Evolutionary conservation across 2,113 vertebrate species (phyloP).

Genomic region (Lepus europaeus): DNA sequence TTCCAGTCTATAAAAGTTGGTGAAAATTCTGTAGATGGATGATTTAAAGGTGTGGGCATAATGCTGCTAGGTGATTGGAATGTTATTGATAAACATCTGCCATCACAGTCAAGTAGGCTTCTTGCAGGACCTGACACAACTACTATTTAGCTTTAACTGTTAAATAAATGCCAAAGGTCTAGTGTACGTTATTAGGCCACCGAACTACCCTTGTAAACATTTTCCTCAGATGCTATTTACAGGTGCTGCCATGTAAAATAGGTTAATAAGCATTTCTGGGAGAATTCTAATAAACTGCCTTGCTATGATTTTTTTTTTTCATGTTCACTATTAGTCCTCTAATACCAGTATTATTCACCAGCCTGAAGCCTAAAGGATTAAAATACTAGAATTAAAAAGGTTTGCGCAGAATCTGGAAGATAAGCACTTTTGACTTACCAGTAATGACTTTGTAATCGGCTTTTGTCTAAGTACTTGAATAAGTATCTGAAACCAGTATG

Average conservation of each 20-base stretch:
- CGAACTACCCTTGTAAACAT: background rate
- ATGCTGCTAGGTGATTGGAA: background rate
- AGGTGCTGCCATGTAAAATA: conserved; percentile 39
- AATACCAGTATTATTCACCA: conserved; percentile 1
- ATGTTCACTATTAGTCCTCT: background rate
- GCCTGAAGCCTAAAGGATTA: conserved; percentile 32
- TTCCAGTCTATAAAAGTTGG: conserved; percentile 8
- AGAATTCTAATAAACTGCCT: background rate
- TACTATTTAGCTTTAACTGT: background rate
- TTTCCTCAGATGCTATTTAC: background rate
- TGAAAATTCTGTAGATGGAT: background rate
- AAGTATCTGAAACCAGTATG: background rate
- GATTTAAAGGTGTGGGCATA: background rate
- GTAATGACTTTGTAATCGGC: conserved; percentile 16
- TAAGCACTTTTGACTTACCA: conserved; percentile 25
- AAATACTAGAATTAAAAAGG: background rate
- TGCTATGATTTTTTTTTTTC: conserved; percentile 1
- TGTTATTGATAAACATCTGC: background rate
- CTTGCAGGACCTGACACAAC: background rate
- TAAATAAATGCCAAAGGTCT: conserved; percentile 9
- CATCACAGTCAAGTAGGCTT: background rate
- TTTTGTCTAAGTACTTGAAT: conserved; percentile 42
- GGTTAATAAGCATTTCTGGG: conserved; percentile 32
- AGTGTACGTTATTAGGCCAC: background rate
- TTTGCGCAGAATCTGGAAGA: background rate